These are phyloP conservation scores for Phenganax marumi DNA, from an alignment of 92 coral and sea anemone species.

Conservation along the genomic window DNA sequence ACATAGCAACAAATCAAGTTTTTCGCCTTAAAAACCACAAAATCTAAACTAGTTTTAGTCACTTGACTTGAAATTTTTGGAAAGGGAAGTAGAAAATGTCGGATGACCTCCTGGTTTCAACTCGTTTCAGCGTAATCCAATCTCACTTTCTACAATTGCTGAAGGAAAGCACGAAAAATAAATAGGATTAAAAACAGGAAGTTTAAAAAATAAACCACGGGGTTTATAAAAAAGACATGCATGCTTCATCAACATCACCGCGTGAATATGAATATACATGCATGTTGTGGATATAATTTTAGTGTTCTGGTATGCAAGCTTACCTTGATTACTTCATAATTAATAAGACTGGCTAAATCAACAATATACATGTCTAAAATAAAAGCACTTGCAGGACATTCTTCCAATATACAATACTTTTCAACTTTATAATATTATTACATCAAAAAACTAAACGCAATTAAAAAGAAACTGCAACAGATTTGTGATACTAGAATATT, in stretches of 20 bases:
- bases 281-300: too few relatives aligned
- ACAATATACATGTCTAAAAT: neutral
- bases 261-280: too few relatives aligned
- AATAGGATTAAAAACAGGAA: neutral
- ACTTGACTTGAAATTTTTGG: neutral
- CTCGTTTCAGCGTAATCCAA: slow-evolving; percentile 2
- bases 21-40: too few relatives aligned
- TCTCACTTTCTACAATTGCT: neutral
- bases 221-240: too few relatives aligned
- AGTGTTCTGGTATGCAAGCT: too few relatives aligned
- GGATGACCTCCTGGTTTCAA: neutral
- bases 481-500: slow-evolving; percentile 11
- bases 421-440: neutral
- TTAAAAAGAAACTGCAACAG: neutral
- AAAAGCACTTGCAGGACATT: neutral
- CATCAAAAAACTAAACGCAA: neutral
- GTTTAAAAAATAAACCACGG: too few relatives aligned
- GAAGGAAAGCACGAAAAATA: neutral
- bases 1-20: too few relatives aligned
- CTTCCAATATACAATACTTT: neutral
- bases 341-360: too few relatives aligned
- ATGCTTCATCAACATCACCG: too few relatives aligned
- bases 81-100: neutral
- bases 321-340: too few relatives aligned
- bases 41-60: too few relatives aligned